phyloP scores from a whole-genome alignment of 2,888 invertebrate genomes.

The Lycocerus yunnanus region DNA sequence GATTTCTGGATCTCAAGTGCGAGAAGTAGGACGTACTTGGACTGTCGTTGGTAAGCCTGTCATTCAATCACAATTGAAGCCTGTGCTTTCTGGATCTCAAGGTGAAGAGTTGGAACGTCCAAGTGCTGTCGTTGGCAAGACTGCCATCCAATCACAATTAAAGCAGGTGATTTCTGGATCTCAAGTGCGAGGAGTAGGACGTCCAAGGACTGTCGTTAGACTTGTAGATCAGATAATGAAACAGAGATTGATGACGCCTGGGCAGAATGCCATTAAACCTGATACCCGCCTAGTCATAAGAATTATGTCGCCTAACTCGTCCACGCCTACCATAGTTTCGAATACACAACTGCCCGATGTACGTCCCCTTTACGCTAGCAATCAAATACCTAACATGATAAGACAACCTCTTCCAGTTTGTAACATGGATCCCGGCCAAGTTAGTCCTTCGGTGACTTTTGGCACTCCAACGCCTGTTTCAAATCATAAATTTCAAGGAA shows the following conservation, averaged over 20 bases:
- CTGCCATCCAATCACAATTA: slow-evolving; percentile 51
- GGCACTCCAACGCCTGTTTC: slow-evolving; percentile 53
- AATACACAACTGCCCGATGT: slow-evolving; percentile 55
- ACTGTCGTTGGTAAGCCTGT: no score
- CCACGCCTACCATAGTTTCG: slow-evolving; percentile 49
- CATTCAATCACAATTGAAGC: no score
- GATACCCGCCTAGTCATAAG: slow-evolving; percentile 52
- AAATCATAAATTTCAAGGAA: slow-evolving; percentile 51
- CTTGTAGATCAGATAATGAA: slow-evolving; percentile 61
- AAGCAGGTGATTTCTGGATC: slow-evolving; percentile 61
- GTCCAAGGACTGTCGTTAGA: slow-evolving; percentile 56
- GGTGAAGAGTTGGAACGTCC: no score
- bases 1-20: no score
- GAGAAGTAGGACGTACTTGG: no score
- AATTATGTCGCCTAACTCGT: slow-evolving; percentile 48
- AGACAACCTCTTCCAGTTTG: slow-evolving; percentile 47
- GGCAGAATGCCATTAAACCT: slow-evolving; percentile 47
- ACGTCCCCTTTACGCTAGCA: slow-evolving; percentile 52
- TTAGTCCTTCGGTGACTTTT: slow-evolving; percentile 47
- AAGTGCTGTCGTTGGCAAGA: no score
- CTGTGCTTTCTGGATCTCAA: no score
- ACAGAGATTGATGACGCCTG: slow-evolving; percentile 61
- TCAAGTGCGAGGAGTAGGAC: slow-evolving; percentile 68
- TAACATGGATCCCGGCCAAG: slow-evolving; percentile 38
- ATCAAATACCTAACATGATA: slow-evolving; percentile 41